Conservation (phyloP, 2,113 vertebrate species). For the Heteronetta atricapilla region DNA sequence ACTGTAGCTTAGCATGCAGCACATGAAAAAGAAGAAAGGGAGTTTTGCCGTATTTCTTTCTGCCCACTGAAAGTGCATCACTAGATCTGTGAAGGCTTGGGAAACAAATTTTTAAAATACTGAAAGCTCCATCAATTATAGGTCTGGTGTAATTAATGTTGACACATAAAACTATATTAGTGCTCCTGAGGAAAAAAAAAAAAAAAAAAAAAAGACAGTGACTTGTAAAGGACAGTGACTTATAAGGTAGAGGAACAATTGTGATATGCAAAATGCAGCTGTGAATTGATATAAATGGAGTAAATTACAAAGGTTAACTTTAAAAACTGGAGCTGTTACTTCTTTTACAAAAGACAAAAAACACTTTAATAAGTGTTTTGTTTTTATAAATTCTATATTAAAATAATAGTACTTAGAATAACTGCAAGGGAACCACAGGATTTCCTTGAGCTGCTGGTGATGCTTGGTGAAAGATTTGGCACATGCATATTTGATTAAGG, state of each 20-base stretch:
- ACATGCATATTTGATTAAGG: accelerated
- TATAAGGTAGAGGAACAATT: conserved; percentile 10
- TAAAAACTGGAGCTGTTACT: neutral
- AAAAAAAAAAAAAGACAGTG: conserved; percentile 12
- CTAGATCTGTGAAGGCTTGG: conserved; percentile 27
- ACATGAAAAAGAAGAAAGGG: neutral
- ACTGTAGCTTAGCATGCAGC: conserved; percentile 19
- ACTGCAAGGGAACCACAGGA: neutral
- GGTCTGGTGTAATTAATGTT: conserved; percentile 39
- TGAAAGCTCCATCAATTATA: conserved; percentile 26
- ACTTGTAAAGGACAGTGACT: conserved; percentile 23
- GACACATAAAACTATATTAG: neutral
- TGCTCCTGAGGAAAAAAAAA: conserved; percentile 35
- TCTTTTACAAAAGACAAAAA: neutral
- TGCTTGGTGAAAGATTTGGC: neutral
- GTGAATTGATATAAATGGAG: conserved; percentile 22
- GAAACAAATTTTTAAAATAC: conserved; percentile 54
- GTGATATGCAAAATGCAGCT: conserved; percentile 25
- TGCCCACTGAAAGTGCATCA: conserved; percentile 17
- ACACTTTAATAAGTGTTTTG: neutral
- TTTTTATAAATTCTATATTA: neutral
- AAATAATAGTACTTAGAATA: neutral
- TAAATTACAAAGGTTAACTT: conserved; percentile 17
- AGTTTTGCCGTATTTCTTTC: conserved; percentile 12
- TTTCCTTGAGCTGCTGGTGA: accelerated